Evolutionary conservation across 92 coral and sea anemone genomes (phyloP), one percentile per base, ranked within the genome.

Genomic region (Galaxea fascicularis): DNA sequence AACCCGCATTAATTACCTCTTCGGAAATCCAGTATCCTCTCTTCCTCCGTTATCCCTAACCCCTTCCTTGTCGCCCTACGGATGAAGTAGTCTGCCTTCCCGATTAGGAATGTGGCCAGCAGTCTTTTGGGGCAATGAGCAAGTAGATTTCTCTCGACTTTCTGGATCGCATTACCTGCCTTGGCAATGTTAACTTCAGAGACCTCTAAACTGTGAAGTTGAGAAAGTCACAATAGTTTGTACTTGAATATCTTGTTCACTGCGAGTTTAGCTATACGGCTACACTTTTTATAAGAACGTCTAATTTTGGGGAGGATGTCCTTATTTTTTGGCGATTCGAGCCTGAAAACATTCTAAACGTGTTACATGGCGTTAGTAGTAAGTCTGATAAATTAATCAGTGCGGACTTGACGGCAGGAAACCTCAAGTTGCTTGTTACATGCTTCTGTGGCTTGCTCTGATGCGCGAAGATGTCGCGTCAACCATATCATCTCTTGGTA

Each of bases 11-110:
- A 6, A 35, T 47, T 53, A 82, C 86, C 86, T 82, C 8, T 22
- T 13, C 22, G 10, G 0, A 82, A 82, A 27, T 82, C 63, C 13
- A 6, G 11, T 7, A 14, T 54, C 45, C 86, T 82, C 28, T 82
- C 41, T 59, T 71, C 59, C 69, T 47, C 71, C 18, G 29, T 70
- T 45, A 76, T 44, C 3, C 27, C 71, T 30, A 39, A 22, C 18
- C 79, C 87, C 26, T 49, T 25, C 41, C 64, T 89, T 31, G 79
- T 63, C 11, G 93, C 90, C n/a, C 74, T 59, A 16, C 95, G 91
- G 54, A 86, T 92, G 76, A 59, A 79, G 75, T 63, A 77, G 76
- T 90, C 95, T 3, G 95, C 88, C 63, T 89, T 92, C 1, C 74
- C 89, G 14, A 92, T 86, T 9, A 82, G 86, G 59, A 82, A 92